Evolutionary conservation across 1,140 invertebrate species (phyloP), one percentile per base, ranked within the genome.

Genomic region (Nomia melanderi): DNA sequence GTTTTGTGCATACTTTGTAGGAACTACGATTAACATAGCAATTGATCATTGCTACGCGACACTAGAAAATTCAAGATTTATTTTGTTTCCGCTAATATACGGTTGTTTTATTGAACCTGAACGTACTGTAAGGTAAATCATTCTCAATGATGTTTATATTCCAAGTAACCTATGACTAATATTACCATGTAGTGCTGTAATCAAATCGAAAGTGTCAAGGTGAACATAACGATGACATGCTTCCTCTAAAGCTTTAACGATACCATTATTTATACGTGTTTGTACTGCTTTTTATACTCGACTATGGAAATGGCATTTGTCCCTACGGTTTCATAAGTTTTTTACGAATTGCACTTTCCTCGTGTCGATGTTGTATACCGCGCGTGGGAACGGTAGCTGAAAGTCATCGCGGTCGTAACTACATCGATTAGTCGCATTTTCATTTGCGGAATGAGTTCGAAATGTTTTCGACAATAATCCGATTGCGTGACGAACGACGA

Each of bases 231-330:
- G 25, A 29, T 25, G 14, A 53, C n/a, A 44, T 41, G 66, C 66
- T 54, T 71, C 33, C 47, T 54, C 27, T 41, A 54, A 62, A 77
- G 33, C 66, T 71, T 69, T 47, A n/a, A 78, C 64, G 63, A 17
- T 72, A 71, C 8, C 72, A 62, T 77, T 73, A 71, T 77, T 82
- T 81, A 50, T 31, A 82, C 56, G 27, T 72, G 72, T 81, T 77
- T 81, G 41, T 56, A 71, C 44, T 2, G 78, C 59, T 82, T 78
- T 77, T 83, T 82, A 74, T 75, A 78, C 27, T 7, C 60, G 1
- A 62, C 20, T n/a, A 11, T 14, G 27, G 17, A 14, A 36, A 67
- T 14, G 31, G 17, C 1, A 39, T 60, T n/a, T 25, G 33, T 39
- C n/a, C n/a, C 0, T 23, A 60, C 17, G 1, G 9, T 69, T 60